Evolutionary conservation across 2,797 vertebrate genomes (phyloP).

Genomic region (Perodicticus potto): DNA sequence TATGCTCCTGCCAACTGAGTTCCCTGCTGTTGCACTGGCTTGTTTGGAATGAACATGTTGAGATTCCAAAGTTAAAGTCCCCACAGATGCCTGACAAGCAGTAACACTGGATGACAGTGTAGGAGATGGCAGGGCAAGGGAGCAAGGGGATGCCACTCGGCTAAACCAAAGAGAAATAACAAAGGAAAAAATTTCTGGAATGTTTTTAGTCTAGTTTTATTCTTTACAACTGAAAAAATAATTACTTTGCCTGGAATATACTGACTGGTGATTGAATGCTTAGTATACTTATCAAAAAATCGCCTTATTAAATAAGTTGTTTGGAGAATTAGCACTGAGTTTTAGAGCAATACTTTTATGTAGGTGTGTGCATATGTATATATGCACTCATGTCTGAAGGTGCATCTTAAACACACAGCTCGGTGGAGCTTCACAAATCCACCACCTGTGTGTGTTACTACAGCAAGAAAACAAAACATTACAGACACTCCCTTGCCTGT

Average conservation of each 20-base stretch:
- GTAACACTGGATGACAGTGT: not conserved
- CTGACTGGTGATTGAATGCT: not conserved
- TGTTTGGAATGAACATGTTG: not conserved
- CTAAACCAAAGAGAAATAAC: not conserved
- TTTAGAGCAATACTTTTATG: too few relatives aligned
- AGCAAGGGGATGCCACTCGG: not conserved
- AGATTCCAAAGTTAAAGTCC: conserved; percentile 14
- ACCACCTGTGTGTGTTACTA: not conserved
- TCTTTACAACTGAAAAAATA: not conserved
- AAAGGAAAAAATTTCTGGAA: not conserved
- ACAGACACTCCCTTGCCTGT: too few relatives aligned
- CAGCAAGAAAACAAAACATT: not conserved
- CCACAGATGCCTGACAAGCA: not conserved
- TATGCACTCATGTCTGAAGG: not conserved
- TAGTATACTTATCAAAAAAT: conserved; percentile 16
- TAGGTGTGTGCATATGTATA: too few relatives aligned
- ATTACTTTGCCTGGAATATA: not conserved
- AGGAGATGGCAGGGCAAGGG: not conserved
- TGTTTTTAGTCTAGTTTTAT: not conserved
- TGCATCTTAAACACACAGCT: not conserved
- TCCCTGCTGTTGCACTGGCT: conserved; percentile 8
- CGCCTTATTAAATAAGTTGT: not conserved
- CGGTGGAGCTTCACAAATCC: not conserved
- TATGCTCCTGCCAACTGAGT: not conserved
- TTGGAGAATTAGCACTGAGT: not conserved